These are phyloP conservation scores for Myotis brandtii DNA, from an alignment of 2,113 vertebrate species.

Conservation along the genomic window DNA sequence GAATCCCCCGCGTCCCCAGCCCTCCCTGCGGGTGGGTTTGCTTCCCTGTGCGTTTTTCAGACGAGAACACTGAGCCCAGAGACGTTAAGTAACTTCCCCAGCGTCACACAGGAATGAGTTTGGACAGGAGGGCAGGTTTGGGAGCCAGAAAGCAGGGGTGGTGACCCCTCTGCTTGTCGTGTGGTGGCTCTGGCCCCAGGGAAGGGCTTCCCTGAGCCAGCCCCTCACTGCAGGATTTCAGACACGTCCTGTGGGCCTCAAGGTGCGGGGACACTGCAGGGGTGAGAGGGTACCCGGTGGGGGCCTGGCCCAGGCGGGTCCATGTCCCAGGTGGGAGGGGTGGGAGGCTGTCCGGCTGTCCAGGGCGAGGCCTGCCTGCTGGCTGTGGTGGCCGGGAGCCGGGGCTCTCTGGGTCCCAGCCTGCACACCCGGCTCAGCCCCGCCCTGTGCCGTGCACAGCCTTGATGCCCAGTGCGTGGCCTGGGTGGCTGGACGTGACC, in stretches of 20 bases:
- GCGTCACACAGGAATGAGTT: not conserved
- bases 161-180: too few relatives aligned
- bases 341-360: not conserved
- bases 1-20: rapidly evolving
- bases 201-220: rapidly evolving
- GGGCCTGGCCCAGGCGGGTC: rapidly evolving
- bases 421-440: rapidly evolving
- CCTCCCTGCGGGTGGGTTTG: not conserved
- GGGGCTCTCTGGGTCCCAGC: rapidly evolving
- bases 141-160: not conserved
- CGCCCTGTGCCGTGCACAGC: rapidly evolving
- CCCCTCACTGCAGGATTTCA: rapidly evolving
- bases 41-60: rapidly evolving
- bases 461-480: rapidly evolving
- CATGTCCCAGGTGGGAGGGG: not conserved
- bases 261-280: not conserved
- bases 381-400: rapidly evolving
- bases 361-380: not conserved
- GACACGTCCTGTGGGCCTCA: rapidly evolving
- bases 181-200: not conserved
- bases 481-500: not conserved
- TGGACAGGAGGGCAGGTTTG: not conserved
- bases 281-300: not conserved
- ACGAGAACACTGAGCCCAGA: not conserved
- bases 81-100: rapidly evolving